A percentile compares a stretch with the other conserved stretches of the same genome.
Conservation (phyloP, 2,113 vertebrate species). For the Oncorhynchus nerka region DNA sequence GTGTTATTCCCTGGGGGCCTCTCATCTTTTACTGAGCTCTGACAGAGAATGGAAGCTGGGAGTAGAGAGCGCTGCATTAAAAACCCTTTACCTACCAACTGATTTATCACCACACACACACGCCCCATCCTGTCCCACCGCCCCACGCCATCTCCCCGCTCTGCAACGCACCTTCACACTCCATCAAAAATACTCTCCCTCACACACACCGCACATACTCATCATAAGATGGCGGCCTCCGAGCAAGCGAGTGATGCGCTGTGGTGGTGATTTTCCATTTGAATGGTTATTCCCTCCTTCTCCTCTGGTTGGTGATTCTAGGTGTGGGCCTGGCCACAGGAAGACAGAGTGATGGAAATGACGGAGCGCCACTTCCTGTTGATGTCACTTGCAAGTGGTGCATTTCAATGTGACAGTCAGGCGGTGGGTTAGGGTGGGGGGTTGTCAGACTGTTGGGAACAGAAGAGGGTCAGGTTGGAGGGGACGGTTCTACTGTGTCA, state of each 20-base stretch:
- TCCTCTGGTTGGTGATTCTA: conserved; percentile 58
- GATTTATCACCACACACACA: conserved; percentile 75
- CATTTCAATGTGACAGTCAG: conserved; percentile 62
- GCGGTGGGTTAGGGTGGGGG: background rate
- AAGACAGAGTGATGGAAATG: conserved; percentile 67
- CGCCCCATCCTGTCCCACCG: conserved; percentile 50
- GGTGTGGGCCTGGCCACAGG: conserved; percentile 49
- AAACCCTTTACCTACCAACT: conserved; percentile 80
- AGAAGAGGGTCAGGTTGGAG: conserved; percentile 7
- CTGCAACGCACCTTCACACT: conserved; percentile 56
- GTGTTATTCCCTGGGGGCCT: conserved; percentile 74
- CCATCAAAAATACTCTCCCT: conserved; percentile 65
- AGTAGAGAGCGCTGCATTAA: conserved; percentile 79
- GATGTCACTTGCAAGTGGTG: conserved; percentile 60
- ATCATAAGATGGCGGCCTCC: conserved; percentile 70
- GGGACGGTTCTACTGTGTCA: conserved; percentile 25
- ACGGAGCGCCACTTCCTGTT: conserved; percentile 61
- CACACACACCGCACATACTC: conserved; percentile 59
- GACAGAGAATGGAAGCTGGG: conserved; percentile 80
- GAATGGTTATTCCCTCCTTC: conserved; percentile 58
- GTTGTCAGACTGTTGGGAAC: background rate
- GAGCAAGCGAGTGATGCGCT: conserved; percentile 55
- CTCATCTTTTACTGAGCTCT: conserved; percentile 82
- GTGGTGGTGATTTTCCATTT: conserved; percentile 75
- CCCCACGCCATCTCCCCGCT: conserved; percentile 58